These are phyloP conservation scores for Stichodactyla helianthus DNA, from an alignment of 64 coral and sea anemone species.

Conservation along the genomic window DNA sequence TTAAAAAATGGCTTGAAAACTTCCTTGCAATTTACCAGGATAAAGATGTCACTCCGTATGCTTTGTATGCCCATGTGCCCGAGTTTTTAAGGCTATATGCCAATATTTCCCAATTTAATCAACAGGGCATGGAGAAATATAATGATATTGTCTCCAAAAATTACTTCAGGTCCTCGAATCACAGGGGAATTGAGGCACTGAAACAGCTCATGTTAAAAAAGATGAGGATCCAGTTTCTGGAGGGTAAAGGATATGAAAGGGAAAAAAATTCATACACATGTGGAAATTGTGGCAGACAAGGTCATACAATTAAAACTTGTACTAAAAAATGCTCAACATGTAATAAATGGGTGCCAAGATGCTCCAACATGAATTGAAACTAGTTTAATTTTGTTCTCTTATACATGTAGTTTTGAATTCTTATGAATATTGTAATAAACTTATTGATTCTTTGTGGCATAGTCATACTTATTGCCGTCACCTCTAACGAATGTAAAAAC, in stretches of 20 bases:
- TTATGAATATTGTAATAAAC: background rate
- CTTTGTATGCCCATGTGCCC: conserved; percentile 29
- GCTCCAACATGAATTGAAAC: background rate
- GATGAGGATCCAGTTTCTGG: conserved; percentile 11
- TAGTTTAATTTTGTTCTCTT: background rate
- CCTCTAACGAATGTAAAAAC: conserved; percentile 23
- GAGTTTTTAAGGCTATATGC: conserved; percentile 18
- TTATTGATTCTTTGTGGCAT: background rate
- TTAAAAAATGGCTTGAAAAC: background rate
- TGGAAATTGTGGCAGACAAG: background rate
- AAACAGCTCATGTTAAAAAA: background rate
- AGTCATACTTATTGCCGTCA: conserved; percentile 30
- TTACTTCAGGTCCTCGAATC: background rate
- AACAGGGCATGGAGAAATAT: conserved; percentile 36
- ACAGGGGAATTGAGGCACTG: background rate
- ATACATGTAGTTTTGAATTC: background rate
- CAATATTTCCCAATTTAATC: conserved; percentile 14
- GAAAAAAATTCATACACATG: conserved; percentile 27
- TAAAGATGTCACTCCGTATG: conserved; percentile 47
- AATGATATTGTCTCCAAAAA: conserved; percentile 17
- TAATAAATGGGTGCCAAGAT: conserved; percentile 18
- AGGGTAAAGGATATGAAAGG: conserved; percentile 24
- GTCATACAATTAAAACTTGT: conserved; percentile 36
- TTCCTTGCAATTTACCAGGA: conserved; percentile 6
- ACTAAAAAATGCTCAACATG: conserved; percentile 22